Base-by-base conservation (phyloP, 2,113 vertebrate genomes). In the Scortum barcoo region DNA sequence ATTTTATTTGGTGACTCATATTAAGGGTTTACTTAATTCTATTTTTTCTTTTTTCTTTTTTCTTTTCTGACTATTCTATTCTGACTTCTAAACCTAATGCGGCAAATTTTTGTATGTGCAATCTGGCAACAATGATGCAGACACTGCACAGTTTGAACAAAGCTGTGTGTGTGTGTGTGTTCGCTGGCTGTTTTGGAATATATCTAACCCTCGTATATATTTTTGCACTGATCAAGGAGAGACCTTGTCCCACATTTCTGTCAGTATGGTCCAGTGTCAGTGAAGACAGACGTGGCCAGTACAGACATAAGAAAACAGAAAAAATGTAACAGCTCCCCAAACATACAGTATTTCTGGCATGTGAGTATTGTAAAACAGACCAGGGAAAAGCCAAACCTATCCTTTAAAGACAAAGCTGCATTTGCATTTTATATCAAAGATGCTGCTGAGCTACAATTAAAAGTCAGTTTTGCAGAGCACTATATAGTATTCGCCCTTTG, bases 331-430 rank as follows among this genome's bases (percentile, higher is more conserved):
- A 40, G 20, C 13, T 70, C 17, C 24, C 3, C 26, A 4, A 26
- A 11, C 9, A 4, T 12, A 26, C 26, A 8, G 33, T 36, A 36
- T 36, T 4, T 28, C 24, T 8, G 26, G 22, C 22, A 58, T 67
- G 40, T 68, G 40, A 77, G 40, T 58, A 48, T n/a, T 38, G 75
- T 36, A 46, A 40, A 5, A 50, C 7, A 40, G 28, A 68, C 26
- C 33, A 26, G 14, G 60, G 38, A 58, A 58, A 72, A 67, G 67
- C 19, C 58, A 78, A 72, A 53, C 26, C 51, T 56, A 30, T 22
- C 9, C 42, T 81, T 81, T 68, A 60, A 68, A 19, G 48, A 56
- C 28, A 78, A 19, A 58, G 61, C 61, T 73, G 38, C 36, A 19
- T 26, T 66, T 26, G 33, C 36, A 30, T 68, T 40, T 60, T 53